Base-by-base conservation (phyloP, 2,888 invertebrate species). In the Andrena trimmerana region DNA sequence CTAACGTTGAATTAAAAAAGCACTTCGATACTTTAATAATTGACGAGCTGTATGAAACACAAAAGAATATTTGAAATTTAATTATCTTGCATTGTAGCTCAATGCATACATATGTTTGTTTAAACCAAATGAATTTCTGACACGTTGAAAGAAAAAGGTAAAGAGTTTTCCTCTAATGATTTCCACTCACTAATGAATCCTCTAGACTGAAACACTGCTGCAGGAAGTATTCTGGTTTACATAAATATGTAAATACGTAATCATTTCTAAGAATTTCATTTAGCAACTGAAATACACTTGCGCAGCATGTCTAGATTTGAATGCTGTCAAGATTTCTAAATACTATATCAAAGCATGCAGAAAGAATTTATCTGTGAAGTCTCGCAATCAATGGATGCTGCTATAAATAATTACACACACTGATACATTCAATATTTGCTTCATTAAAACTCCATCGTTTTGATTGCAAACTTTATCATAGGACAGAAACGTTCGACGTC, bases 371-470 rank as follows among this genome's bases (percentile, higher is more conserved):
- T 54, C n/a, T 36, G 27, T 0, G 16, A 66, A 36, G 4, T n/a
- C 2, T 36, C 27, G 5, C 31, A 42, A 63, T 31, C 7, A 29
- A n/a, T 31, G n/a, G 42, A 42, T 42, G 42, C 42, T 42, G 42
- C 13, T 42, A 42, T 42, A 42, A 42, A 67, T 67, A 60, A 78
- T 54, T 52, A 16, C 24, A 8, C 29, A 24, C n/a, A 24, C 27
- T 31, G n/a, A 8, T 36, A 60, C 33, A 66, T 31, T 10, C 13
- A 62, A 24, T 54, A 52, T 62, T 42, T 67, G 8, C 60, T 62
- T 75, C 67, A 27, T 74, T 74, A 78, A 42, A 42, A 75, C 27
- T 27, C 13, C 6, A 27, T 24, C 7, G 27, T 29, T 52, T 52
- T 42, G n/a, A 13, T 29, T 67, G 10, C 31, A 24, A 7, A 24